A percentile compares a stretch with the other conserved stretches of the same genome.
Conservation (phyloP, 2,797 vertebrate species). For the Neopelma chrysocephalum region DNA sequence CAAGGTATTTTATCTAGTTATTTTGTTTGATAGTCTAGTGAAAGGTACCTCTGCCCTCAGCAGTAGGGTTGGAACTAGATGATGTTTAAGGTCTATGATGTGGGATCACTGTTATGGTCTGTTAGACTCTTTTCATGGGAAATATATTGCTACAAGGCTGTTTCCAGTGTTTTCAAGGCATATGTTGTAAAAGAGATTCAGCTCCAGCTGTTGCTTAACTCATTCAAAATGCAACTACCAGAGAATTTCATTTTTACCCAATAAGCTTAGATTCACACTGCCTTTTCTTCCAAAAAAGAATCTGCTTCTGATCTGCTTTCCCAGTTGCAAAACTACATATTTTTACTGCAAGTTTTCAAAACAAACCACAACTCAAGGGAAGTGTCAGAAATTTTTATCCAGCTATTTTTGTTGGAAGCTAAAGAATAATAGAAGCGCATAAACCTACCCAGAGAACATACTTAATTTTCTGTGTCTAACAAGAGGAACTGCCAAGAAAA, state of each 20-base stretch:
- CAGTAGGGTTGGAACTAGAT: background rate
- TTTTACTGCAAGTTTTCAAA: background rate
- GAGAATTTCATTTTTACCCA: background rate
- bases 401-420: background rate
- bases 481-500: background rate
- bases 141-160: background rate
- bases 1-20: background rate
- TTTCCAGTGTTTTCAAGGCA: background rate
- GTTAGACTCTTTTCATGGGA: background rate
- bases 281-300: background rate
- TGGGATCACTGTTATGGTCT: background rate
- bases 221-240: background rate
- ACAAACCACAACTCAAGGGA: background rate
- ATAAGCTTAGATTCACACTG: background rate
- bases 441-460: background rate
- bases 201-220: slow-evolving; percentile 14
- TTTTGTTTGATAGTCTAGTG: background rate
- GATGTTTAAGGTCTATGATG: background rate
- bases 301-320: background rate
- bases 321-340: background rate
- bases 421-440: background rate
- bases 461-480: background rate
- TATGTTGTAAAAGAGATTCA: background rate
- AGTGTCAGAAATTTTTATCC: background rate
- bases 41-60: background rate